A percentile compares a stretch with the other conserved stretches of the same genome.
These are phyloP conservation scores for Accipiter cooperii DNA, from an alignment of 2,113 vertebrate genomes.

Conservation along the genomic window DNA sequence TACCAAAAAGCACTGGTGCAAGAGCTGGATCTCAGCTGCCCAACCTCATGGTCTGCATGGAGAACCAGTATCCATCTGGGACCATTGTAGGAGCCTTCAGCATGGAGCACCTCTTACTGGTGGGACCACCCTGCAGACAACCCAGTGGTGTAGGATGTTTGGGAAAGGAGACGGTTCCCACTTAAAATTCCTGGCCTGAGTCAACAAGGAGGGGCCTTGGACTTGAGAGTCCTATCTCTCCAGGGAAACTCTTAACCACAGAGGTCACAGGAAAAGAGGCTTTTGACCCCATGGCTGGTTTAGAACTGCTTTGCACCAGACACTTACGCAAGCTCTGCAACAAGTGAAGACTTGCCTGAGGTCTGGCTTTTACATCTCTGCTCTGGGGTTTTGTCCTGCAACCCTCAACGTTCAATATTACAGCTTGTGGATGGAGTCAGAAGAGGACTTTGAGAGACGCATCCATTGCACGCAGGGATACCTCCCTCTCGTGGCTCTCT, in stretches of 20 bases:
- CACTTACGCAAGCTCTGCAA: not conserved
- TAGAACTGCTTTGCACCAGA: not conserved
- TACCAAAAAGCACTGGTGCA: not conserved
- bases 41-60: not conserved
- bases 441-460: not conserved
- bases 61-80: not conserved
- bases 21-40: not conserved
- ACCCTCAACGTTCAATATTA: accelerated
- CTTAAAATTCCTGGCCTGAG: not conserved
- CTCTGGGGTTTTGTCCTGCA: not conserved
- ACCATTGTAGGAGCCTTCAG: not conserved
- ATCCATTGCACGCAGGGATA: accelerated
- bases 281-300: not conserved
- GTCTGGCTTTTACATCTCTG: not conserved
- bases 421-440: no score
- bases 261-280: not conserved
- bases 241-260: not conserved
- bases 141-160: not conserved
- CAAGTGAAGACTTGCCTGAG: not conserved
- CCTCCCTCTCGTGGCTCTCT: not conserved
- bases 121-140: not conserved
- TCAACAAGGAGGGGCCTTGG: not conserved
- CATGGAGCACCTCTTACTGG: accelerated
- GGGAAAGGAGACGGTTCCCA: not conserved
- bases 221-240: not conserved